A percentile compares a stretch with the other conserved stretches of the same genome.
These are phyloP conservation scores for Ophiothrix spiculata DNA, from an alignment of 35 echinoderm and acorn worm genomes.

Conservation along the genomic window DNA sequence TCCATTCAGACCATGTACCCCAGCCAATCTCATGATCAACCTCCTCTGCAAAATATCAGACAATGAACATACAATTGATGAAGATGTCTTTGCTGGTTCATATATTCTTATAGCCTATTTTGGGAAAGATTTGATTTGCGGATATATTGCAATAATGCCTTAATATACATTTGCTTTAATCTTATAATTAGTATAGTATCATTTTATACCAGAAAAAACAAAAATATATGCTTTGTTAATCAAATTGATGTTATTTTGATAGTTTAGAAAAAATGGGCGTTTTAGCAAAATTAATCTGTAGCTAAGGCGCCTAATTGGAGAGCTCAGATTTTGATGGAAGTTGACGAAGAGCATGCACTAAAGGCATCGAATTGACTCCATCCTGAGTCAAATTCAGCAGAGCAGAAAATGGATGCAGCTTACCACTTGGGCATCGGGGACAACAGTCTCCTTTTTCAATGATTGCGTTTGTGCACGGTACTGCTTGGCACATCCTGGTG, in stretches of 20 bases:
- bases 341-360: not conserved
- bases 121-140: no score
- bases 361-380: not conserved
- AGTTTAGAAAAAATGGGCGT: not conserved
- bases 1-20: conserved; percentile 97
- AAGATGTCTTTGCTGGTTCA: no score
- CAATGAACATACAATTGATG: not conserved
- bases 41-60: not conserved
- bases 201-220: not conserved
- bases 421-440: conserved; percentile 56
- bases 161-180: not conserved
- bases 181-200: not conserved
- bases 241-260: not conserved
- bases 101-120: no score
- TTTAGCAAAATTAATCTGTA: not conserved
- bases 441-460: conserved; percentile 77
- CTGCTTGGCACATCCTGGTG: conserved; percentile 56
- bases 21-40: conserved; percentile 71
- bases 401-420: not conserved
- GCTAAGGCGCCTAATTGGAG: no score
- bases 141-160: not conserved
- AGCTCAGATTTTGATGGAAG: not conserved
- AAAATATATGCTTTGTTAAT: not conserved
- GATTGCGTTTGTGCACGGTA: conserved; percentile 48
- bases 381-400: not conserved